These are phyloP conservation scores for Caenorhabditis inopinata DNA, from an alignment of 1,140 invertebrate genomes.

Conservation along the genomic window DNA sequence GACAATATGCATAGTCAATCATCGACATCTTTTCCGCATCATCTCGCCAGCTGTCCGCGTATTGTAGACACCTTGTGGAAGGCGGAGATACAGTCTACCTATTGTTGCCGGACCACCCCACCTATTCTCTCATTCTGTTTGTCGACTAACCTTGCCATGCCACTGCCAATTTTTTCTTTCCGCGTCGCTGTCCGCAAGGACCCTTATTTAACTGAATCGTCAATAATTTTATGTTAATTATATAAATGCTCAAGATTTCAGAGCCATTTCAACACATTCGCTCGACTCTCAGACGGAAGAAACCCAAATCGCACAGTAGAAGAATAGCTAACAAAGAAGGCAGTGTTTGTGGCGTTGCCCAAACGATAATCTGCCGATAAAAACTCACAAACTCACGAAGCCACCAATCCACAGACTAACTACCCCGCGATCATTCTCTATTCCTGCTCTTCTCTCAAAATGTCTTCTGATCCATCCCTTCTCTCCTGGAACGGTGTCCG, in stretches of 20 bases:
- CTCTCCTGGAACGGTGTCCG: conserved; percentile 24
- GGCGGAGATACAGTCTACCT: not conserved
- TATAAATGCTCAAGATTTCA: not conserved
- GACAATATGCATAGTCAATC: not conserved
- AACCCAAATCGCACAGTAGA: not conserved
- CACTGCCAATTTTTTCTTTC: not conserved
- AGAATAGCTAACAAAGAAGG: not conserved
- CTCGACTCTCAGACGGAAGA: conserved; percentile 25
- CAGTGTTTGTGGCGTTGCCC: conserved; percentile 23
- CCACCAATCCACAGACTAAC: not conserved
- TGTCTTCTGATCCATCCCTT: conserved; percentile 1
- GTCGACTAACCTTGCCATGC: no score
- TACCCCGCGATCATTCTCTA: not conserved
- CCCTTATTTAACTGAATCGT: not conserved
- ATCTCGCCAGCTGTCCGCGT: not conserved
- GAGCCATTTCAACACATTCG: not conserved
- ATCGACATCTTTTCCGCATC: not conserved
- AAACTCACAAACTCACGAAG: not conserved
- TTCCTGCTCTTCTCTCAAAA: not conserved
- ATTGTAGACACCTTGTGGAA: not conserved
- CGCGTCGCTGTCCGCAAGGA: not conserved
- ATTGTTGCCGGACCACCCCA: not conserved
- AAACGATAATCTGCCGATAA: conserved; percentile 16
- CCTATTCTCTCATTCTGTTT: not conserved
- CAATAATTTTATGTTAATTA: not conserved